Base-by-base conservation (phyloP, 2,113 vertebrate species). In the Epinephelus moara region DNA sequence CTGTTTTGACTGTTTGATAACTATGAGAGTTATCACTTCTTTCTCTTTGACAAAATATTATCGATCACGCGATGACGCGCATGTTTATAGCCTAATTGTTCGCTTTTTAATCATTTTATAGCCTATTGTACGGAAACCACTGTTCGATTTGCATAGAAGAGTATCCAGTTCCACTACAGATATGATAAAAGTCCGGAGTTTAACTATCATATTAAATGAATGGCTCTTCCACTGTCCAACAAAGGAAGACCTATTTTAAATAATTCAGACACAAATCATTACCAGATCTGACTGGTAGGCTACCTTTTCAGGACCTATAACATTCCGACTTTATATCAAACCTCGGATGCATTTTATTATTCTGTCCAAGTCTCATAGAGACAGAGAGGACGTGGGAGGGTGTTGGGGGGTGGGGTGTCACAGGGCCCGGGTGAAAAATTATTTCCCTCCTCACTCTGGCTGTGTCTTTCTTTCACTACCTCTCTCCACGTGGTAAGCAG, bases 401-500 rank as follows among this genome's bases (percentile, higher is more conserved):
- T 12, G 80, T 18, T 4, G 21, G 37, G 42, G n/a, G 15, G 40
- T 33, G 11, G 72, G 42, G 21, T 81, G 83, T 76, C 76, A 86
- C 79, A 67, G 75, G 87, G 82, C 77, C 70, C 12, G 68, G 78
- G 78, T 88, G 76, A 71, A 90, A 89, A 89, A 79, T 73, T 3
- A 87, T 88, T 84, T 83, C 62, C 45, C 62, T 77, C 84, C 81
- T 85, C 82, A 69, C 69, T 75, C 70, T n/a, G 66, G 6, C 70
- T 67, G 63, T 78, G 78, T 85, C 78, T 89, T 85, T 85, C 80
- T 92, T 86, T 88, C 86, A 71, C 73, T 80, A 83, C 88, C 82
- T 83, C 62, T 70, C 67, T 92, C 91, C 93, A 93, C 92, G 91
- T 94, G 94, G 88, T 94, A 70, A 86, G 86, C 92, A 61, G 88